Conservation (phyloP, 2,888 invertebrate genomes). For the Pseudanteris insignis region DNA sequence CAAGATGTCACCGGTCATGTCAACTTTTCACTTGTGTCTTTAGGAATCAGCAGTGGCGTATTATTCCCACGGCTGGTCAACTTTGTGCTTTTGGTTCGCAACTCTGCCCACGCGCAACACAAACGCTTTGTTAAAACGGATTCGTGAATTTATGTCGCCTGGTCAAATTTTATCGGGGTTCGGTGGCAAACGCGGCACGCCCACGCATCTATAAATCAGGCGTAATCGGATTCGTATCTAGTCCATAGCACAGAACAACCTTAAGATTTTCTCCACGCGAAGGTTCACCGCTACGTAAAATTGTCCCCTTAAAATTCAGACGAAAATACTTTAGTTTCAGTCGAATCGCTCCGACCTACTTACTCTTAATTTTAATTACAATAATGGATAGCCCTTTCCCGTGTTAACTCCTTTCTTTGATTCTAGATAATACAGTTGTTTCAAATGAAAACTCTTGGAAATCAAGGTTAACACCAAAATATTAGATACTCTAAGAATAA, state of each 20-base stretch:
- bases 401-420: too few relatives aligned
- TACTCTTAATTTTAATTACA: slow-evolving; percentile 19
- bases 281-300: slow-evolving; percentile 22
- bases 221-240: slow-evolving; percentile 52
- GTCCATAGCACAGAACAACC: slow-evolving; percentile 43
- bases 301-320: slow-evolving; percentile 13
- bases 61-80: slow-evolving; percentile 46
- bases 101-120: slow-evolving; percentile 55
- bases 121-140: slow-evolving; percentile 52
- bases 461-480: too few relatives aligned
- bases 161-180: slow-evolving; percentile 66
- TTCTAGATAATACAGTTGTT: too few relatives aligned
- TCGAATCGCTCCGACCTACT: slow-evolving; percentile 9
- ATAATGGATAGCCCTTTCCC: too few relatives aligned
- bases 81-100: slow-evolving; percentile 36
- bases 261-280: slow-evolving; percentile 35
- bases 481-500: too few relatives aligned
- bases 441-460: too few relatives aligned
- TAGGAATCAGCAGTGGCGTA: slow-evolving; percentile 24
- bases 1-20: slow-evolving; percentile 4
- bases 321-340: too few relatives aligned
- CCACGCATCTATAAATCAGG: slow-evolving; percentile 63
- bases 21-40: slow-evolving; percentile 17
- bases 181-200: slow-evolving; percentile 65
- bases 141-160: slow-evolving; percentile 64